Evolutionary conservation across 35 echinoderm and acorn worm species (phyloP).

Genomic region (Patiria miniata): DNA sequence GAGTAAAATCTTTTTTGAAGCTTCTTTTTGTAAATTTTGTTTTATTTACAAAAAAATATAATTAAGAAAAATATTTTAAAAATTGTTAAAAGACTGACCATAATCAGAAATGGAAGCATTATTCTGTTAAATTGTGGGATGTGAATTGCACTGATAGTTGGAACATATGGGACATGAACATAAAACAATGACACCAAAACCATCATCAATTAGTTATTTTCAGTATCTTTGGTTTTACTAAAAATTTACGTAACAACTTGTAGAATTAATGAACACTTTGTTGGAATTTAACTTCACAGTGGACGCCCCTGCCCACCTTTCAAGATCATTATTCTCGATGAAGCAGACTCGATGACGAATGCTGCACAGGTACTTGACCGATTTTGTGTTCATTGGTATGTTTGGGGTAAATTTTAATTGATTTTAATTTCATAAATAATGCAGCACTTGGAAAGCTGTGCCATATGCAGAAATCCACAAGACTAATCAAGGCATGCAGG

Average conservation of each 20-base stretch:
- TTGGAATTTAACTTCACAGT: slow-evolving; percentile 35
- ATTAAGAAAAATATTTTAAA: no score
- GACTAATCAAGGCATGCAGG: background rate
- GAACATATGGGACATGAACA: no score
- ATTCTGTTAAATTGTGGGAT: no score
- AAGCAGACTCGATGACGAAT: slow-evolving; percentile 96
- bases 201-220: no score
- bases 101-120: no score
- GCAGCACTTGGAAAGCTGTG: no score
- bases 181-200: no score
- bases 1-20: slow-evolving; percentile 55
- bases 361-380: slow-evolving; percentile 76
- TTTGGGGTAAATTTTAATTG: background rate
- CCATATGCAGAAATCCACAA: background rate
- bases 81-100: no score
- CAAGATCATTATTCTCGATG: slow-evolving; percentile 95
- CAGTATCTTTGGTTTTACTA: no score
- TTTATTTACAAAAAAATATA: background rate
- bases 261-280: background rate
- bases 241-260: no score
- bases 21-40: background rate
- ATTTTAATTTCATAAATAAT: background rate
- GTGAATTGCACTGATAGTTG: no score
- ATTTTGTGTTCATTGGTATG: no score
- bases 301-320: slow-evolving; percentile 87